Base-by-base conservation (phyloP, 1,140 invertebrate species). In the Hylaeus volcanicus region DNA sequence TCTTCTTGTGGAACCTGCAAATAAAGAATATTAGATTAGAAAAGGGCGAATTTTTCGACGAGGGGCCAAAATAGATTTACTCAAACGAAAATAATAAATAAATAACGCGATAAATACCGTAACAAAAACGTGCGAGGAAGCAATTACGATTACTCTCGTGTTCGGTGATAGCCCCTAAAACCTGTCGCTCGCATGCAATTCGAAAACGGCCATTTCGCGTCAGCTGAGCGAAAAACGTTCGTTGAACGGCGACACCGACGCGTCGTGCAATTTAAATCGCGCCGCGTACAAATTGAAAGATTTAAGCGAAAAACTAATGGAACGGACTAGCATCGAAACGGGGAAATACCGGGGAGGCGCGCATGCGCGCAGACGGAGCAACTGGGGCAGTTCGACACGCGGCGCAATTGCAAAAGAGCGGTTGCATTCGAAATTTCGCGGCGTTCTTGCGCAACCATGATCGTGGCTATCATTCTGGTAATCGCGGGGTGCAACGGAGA, bases 361-460 rank as follows among this genome's bases (percentile, higher is more conserved):
- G 73, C 48, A 8, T 26, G 26, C n/a, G 43, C 26, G 45, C 5
- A 26, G 2, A 8, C 48, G 26, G 68, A 85, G 76, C 82, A 73
- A 76, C 69, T 61, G 56, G 65, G 68, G 73, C 72, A 79, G 76
- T 73, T 51, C 78, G 48, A 41, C 64, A n/a, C 64, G 15, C 64
- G 43, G 8, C 43, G 26, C n/a, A 41, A 39, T 82, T 82, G 73
- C 85, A 70, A 82, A 75, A 85, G 58, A 26, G 26, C 26, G 45
- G 63, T 82, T 64, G 82, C 82, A 55, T 71, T 81, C 43, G 82
- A 80, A 86, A 83, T 86, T 87, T 86, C 80, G 83, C 85, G 48
- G 66, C 66, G 77, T 74, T 75, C 78, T 88, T 87, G 73, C 73
- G 87, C 68, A 88, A 88, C 76, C 51, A 53, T 72, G 63, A 73